Evolutionary conservation across 2,888 invertebrate species (phyloP), one percentile per base, ranked within the genome.

Genomic region (Pheosia tremula): DNA sequence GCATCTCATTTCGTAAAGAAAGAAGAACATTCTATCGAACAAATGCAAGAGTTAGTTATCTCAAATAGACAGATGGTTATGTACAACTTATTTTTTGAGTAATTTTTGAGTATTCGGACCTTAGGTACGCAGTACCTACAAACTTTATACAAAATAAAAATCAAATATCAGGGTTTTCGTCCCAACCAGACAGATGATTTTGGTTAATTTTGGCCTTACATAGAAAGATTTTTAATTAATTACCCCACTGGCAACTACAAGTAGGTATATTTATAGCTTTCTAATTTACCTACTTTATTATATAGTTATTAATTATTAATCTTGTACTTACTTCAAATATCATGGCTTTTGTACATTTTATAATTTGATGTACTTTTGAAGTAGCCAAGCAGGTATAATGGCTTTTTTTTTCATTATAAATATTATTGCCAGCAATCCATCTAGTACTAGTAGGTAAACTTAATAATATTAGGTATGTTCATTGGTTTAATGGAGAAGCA

Each of bases 241-340:
- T 24, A 24, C 24, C 24, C 24, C 24, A 24, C 24, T 24, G 24
- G 24, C 24, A 24, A 49, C 13, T 1, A 10, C 0, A 9, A 43
- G 43, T 3, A n/a, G 4, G n/a, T 13, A 49, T 49, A 49, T n/a
- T 5, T 49, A 49, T n/a, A 9, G 43, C 11, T 49, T n/a, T 49
- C n/a, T 49, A n/a, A 49, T 24, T 24, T 24, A n/a, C 11, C n/a
- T 49, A 43, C 43, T 8, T 43, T 43, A 43, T 7, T 41, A 41
- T 41, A 1, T 10, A 47, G 4, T 10, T 47, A 47, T 10, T 45
- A 67, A 41, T 41, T 7, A 4, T 8, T 41, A 38, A 47, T 53
- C 69, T 59, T 71, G 72, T 71, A 72, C 43, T 43, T 9, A 43
- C 72, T 72, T 72, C 60, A 49, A 56, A 67, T 64, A 69, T 64